Percentiles rank a stretch among this genome's conserved stretches.
These are phyloP conservation scores for Albula goreensis DNA, from an alignment of 2,113 vertebrate genomes.

Conservation along the genomic window DNA sequence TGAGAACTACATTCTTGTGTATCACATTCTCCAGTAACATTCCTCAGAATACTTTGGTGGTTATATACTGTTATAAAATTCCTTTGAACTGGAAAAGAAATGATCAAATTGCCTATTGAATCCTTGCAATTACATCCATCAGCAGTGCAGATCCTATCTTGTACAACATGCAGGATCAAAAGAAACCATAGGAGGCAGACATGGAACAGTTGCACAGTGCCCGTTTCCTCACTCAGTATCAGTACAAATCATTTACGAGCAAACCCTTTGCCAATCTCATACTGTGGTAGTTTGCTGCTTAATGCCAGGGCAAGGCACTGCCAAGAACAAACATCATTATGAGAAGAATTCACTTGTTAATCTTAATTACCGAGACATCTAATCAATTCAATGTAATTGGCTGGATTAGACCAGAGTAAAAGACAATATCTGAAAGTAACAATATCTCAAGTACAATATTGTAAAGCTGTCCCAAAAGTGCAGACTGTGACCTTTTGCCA, in stretches of 20 bases:
- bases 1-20: not conserved
- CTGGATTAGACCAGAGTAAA: not conserved
- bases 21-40: not conserved
- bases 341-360: not conserved
- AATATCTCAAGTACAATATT: slow-evolving; percentile 5
- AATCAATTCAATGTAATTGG: not conserved
- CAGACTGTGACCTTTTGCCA: not conserved
- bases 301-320: not conserved
- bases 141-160: not conserved
- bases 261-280: not conserved
- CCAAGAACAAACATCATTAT: not conserved
- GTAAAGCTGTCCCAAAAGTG: not conserved
- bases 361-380: not conserved
- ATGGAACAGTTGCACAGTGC: not conserved
- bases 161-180: not conserved
- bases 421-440: too few relatives aligned
- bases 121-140: not conserved
- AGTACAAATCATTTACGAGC: not conserved
- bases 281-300: not conserved
- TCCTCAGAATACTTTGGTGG: not conserved
- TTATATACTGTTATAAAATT: not conserved
- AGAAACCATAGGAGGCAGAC: not conserved
- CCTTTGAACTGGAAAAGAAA: not conserved
- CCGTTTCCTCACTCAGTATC: not conserved
- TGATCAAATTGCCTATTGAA: not conserved